A percentile compares a stretch with the other conserved stretches of the same genome.
phyloP scores from a whole-genome alignment of 2,797 vertebrate genomes.

The Chelon labrosus region DNA sequence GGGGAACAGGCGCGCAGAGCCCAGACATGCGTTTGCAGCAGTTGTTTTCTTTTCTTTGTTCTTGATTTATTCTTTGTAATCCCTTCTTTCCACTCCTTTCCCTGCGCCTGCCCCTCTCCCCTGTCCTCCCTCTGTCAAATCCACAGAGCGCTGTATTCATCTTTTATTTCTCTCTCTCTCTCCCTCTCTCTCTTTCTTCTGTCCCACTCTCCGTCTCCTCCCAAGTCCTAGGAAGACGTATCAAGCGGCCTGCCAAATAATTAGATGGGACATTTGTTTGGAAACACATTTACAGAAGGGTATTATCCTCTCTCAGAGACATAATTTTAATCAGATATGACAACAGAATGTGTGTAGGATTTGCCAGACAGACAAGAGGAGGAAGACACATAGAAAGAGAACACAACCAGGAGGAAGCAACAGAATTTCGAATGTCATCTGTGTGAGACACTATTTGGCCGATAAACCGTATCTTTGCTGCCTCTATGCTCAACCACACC shows the following conservation, averaged over 20 bases:
- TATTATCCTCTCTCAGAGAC: constrained; percentile 70
- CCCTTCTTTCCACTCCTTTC: constrained; percentile 58
- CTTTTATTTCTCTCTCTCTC: constrained; percentile 48
- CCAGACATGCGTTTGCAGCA: constrained; percentile 71
- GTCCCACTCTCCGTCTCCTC: constrained; percentile 28
- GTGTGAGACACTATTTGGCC: constrained; percentile 30
- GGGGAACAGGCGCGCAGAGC: constrained; percentile 57
- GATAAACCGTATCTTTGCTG: constrained; percentile 32
- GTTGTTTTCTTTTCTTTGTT: constrained; percentile 75
- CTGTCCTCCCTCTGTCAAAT: constrained; percentile 53
- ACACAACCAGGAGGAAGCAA: constrained; percentile 16
- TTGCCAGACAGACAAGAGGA: constrained; percentile 58
- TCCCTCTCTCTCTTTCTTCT: not conserved
- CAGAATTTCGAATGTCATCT: constrained; percentile 32
- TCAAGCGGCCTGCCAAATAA: constrained; percentile 77
- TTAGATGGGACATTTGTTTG: constrained; percentile 79
- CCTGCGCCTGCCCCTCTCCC: constrained; percentile 34
- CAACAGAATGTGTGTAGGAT: constrained; percentile 66
- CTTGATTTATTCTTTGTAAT: constrained; percentile 71
- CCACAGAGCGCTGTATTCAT: constrained; percentile 21
- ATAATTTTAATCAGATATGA: constrained; percentile 68
- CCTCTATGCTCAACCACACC: constrained; percentile 8
- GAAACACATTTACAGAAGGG: constrained; percentile 81
- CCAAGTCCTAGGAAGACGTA: constrained; percentile 62
- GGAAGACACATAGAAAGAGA: constrained; percentile 32